These are phyloP conservation scores for Syrrhaptes paradoxus DNA, from an alignment of 2,113 vertebrate species.

Conservation along the genomic window DNA sequence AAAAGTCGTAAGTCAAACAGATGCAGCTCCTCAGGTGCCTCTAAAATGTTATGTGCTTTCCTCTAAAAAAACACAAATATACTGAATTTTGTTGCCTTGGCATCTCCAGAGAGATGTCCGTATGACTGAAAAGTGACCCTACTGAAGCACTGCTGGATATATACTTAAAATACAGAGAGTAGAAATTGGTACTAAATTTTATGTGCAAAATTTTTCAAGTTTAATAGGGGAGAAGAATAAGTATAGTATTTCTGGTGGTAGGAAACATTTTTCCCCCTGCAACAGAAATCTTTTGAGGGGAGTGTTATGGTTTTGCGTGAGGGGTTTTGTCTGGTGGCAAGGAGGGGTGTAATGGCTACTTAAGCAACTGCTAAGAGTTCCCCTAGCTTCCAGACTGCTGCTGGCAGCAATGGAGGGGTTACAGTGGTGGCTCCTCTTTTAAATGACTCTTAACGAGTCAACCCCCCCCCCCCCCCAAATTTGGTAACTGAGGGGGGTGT, in stretches of 20 bases:
- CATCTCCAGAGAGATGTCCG: slow-evolving; percentile 23
- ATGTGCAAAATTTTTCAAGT: slow-evolving; percentile 35
- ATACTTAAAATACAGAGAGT: slow-evolving; percentile 8
- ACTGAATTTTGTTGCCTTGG: background rate
- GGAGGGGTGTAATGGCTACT: no score
- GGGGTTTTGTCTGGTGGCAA: no score
- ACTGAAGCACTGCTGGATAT: background rate
- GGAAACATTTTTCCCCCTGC: background rate
- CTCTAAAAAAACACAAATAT: slow-evolving; percentile 21
- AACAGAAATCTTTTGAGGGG: background rate
- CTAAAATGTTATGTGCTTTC: slow-evolving; percentile 10
- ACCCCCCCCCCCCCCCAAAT: no score
- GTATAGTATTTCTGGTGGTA: background rate
- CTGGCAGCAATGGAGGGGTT: no score
- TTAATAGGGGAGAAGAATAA: slow-evolving; percentile 48
- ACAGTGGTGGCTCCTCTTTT: no score
- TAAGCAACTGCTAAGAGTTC: no score
- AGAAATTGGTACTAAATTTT: slow-evolving; percentile 14
- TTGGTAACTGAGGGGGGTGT: no score
- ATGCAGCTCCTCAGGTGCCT: background rate
- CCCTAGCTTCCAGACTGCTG: no score
- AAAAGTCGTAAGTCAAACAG: background rate
- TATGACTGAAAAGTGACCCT: slow-evolving; percentile 34
- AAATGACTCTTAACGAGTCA: no score
- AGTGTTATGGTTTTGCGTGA: no score